Evolutionary conservation across 2,113 vertebrate species (phyloP).

Genomic region (Festucalex cinctus): DNA sequence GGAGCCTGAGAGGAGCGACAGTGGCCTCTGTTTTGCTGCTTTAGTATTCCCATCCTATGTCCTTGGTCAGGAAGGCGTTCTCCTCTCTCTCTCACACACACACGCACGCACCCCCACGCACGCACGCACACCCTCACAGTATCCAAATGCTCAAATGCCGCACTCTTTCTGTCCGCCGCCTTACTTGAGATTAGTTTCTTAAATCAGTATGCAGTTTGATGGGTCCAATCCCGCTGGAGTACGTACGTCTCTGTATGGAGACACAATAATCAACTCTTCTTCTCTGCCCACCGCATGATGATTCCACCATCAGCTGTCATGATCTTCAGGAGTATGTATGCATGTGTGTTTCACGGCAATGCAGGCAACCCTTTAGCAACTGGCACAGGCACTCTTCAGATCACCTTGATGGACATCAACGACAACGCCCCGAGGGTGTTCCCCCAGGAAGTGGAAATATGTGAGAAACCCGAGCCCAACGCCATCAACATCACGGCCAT

Average conservation of each 20-base stretch:
- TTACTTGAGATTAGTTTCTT: conserved; percentile 49
- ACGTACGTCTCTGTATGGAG: conserved; percentile 44
- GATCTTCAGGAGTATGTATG: conserved; percentile 23
- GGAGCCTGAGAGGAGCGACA: conserved; percentile 62
- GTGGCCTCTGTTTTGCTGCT: conserved; percentile 67
- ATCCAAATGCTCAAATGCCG: conserved; percentile 50
- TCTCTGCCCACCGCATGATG: conserved; percentile 21
- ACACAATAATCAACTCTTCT: conserved; percentile 22
- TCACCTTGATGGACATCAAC: conserved; percentile 90
- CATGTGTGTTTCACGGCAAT: conserved; percentile 28
- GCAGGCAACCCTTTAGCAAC: conserved; percentile 86
- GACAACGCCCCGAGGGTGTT: conserved; percentile 93
- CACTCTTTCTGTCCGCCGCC: conserved; percentile 39
- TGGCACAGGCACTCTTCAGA: conserved; percentile 92
- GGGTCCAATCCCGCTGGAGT: conserved; percentile 30
- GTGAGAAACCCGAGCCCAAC: conserved; percentile 89
- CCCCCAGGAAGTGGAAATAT: conserved; percentile 88
- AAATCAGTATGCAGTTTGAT: conserved; percentile 58
- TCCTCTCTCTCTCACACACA: no score
- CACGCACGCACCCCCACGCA: conserved; percentile 20
- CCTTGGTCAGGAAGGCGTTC: conserved; percentile 65
- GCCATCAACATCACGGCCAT: conserved; percentile 94
- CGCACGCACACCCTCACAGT: conserved; percentile 19
- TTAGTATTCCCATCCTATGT: conserved; percentile 68
- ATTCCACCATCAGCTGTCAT: conserved; percentile 27